A percentile compares a stretch with the other conserved stretches of the same genome.
Evolutionary conservation across 1,140 invertebrate species (phyloP).

Genomic region (Dufourea novaeangliae): DNA sequence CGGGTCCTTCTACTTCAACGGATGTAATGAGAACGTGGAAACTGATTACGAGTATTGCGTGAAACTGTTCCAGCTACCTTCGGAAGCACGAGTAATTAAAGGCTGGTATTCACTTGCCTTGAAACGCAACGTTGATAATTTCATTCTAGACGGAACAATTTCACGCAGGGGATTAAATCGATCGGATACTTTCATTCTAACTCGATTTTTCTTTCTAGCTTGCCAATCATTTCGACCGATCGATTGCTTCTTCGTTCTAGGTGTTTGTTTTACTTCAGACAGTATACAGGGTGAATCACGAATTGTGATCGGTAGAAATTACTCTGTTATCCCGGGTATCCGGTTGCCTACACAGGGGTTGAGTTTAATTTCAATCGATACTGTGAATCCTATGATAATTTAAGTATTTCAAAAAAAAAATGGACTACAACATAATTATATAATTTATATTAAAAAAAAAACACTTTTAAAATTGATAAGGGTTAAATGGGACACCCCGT

Average conservation of each 20-base stretch:
- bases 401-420: too few species aligned
- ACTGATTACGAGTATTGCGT: background rate
- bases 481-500: too few species aligned
- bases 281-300: too few species aligned
- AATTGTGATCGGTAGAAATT: too few species aligned
- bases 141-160: slow-evolving; percentile 5
- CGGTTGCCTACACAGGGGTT: too few species aligned
- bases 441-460: too few species aligned
- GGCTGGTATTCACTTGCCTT: background rate
- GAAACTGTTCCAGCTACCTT: slow-evolving; percentile 37
- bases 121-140: background rate
- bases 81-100: background rate
- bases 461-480: too few species aligned
- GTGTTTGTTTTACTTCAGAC: too few species aligned
- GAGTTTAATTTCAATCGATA: too few species aligned
- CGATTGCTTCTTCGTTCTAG: background rate
- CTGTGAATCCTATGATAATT: too few species aligned
- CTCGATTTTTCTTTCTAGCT: background rate
- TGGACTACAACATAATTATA: too few species aligned
- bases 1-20: slow-evolving; percentile 62
- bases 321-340: too few species aligned
- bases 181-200: background rate
- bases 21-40: background rate
- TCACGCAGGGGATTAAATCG: background rate
- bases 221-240: background rate